Evolutionary conservation across 1,140 invertebrate species (phyloP).

Genomic region (Pseudomyrmex pallidus): DNA sequence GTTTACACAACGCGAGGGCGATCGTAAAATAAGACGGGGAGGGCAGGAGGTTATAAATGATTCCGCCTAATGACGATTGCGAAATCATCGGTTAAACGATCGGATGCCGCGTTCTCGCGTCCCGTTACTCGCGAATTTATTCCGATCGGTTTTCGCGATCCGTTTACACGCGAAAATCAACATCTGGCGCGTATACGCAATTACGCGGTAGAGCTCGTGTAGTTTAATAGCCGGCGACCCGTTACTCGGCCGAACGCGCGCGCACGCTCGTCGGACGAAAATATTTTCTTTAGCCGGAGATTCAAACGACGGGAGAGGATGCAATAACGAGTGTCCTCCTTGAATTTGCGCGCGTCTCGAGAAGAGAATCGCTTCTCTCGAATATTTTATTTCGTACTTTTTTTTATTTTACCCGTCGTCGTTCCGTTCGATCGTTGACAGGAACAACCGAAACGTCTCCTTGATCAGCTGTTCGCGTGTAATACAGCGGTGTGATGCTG

Average conservation of each 20-base stretch:
- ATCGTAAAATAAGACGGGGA: slow-evolving; percentile 74
- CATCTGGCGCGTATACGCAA: slow-evolving; percentile 32
- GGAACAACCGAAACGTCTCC: neutral
- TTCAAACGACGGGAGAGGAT: neutral
- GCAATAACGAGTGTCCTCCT: neutral
- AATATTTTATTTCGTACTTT: neutral
- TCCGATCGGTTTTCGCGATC: slow-evolving; percentile 49
- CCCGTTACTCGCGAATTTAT: slow-evolving; percentile 66
- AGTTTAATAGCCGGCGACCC: slow-evolving; percentile 6
- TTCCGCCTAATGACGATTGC: slow-evolving; percentile 74
- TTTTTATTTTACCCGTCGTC: neutral
- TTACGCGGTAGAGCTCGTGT: slow-evolving; percentile 21
- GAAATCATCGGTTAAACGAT: slow-evolving; percentile 76
- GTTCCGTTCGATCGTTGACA: neutral
- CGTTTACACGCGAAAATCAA: slow-evolving; percentile 39
- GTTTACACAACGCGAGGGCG: neutral
- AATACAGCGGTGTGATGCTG: neutral
- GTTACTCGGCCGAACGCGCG: neutral
- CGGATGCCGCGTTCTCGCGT: slow-evolving; percentile 67
- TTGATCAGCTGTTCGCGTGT: neutral
- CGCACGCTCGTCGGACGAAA: neutral
- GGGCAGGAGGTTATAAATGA: slow-evolving; percentile 76
- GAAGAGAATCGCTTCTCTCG: neutral
- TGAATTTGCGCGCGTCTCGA: neutral
- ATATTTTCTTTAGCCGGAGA: neutral